Conservation (phyloP, 2,888 invertebrate species). For the Nemapogon koenigi region DNA sequence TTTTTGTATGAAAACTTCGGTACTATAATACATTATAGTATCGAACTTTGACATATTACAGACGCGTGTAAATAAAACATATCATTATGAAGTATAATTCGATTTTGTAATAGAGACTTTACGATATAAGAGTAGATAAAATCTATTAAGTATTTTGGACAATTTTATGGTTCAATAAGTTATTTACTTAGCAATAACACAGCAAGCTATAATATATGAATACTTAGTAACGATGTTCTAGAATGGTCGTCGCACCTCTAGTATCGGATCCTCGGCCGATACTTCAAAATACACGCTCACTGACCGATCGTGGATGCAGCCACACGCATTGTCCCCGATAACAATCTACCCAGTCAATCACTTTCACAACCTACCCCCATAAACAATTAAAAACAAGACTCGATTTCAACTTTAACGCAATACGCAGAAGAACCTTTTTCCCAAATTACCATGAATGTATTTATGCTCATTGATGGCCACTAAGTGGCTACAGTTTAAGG, state of each 20-base stretch:
- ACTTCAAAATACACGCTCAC: constrained; percentile 27
- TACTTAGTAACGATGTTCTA: too few species aligned
- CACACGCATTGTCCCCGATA: constrained; percentile 56
- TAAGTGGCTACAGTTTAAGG: constrained; percentile 25
- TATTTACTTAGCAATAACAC: too few species aligned
- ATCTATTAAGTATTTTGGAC: too few species aligned
- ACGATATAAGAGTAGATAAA: too few species aligned
- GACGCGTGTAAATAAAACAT: too few species aligned
- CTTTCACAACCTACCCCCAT: constrained; percentile 27
- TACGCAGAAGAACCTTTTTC: neutral
- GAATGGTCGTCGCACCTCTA: constrained; percentile 11
- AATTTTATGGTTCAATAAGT: too few species aligned
- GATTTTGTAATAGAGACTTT: too few species aligned
- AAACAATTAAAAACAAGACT: neutral
- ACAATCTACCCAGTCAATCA: constrained; percentile 48
- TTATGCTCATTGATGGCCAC: constrained; percentile 27
- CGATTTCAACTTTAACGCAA: neutral
- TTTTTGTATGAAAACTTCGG: too few species aligned
- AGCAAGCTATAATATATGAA: too few species aligned
- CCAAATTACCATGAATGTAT: constrained; percentile 17
- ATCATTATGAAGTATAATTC: too few species aligned
- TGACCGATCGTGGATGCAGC: constrained; percentile 28
- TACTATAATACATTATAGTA: too few species aligned
- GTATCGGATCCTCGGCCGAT: constrained; percentile 29
- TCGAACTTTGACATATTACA: too few species aligned